phyloP scores from a whole-genome alignment of 2,113 vertebrate species.

The Melanotaenia duboulayi region DNA sequence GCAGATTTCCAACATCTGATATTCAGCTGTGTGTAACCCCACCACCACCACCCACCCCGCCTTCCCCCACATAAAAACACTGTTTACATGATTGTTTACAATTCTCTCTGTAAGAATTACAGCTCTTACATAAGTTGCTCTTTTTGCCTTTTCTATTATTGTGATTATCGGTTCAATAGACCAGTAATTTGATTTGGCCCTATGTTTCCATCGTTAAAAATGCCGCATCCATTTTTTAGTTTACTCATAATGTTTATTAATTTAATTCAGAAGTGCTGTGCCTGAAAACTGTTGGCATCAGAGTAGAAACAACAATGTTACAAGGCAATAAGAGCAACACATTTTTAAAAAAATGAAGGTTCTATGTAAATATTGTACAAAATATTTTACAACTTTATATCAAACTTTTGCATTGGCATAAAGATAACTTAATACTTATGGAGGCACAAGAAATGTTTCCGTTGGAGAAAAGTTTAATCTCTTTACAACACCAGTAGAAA shows the following conservation, averaged over 20 bases:
- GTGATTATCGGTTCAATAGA: slow-evolving; percentile 18
- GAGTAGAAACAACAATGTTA: slow-evolving; percentile 27
- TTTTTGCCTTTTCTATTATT: slow-evolving; percentile 24
- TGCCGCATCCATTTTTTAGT: background rate
- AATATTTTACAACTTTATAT: slow-evolving; percentile 78
- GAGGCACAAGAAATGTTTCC: slow-evolving; percentile 1
- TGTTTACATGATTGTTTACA: slow-evolving; percentile 81
- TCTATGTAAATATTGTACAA: slow-evolving; percentile 78
- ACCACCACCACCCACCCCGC: too few relatives aligned
- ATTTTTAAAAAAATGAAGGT: slow-evolving; percentile 1
- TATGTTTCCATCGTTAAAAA: background rate
- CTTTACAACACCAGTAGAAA: slow-evolving; percentile 6
- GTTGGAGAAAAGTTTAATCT: slow-evolving; percentile 8
- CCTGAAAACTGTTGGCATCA: slow-evolving; percentile 7
- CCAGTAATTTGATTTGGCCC: background rate
- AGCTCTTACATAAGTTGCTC: slow-evolving; percentile 49
- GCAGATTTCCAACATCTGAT: slow-evolving; percentile 94
- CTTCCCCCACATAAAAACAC: slow-evolving; percentile 17
- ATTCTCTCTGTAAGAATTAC: slow-evolving; percentile 58
- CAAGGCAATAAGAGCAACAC: slow-evolving; percentile 37
- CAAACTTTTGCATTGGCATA: slow-evolving; percentile 52
- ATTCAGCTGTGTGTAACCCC: slow-evolving; percentile 22
- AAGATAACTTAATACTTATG: slow-evolving; percentile 34
- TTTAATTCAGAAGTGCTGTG: background rate
- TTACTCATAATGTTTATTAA: background rate